Evolutionary conservation across 2,888 invertebrate species (phyloP), one percentile per base, ranked within the genome.

Genomic region (Dicycla oo): DNA sequence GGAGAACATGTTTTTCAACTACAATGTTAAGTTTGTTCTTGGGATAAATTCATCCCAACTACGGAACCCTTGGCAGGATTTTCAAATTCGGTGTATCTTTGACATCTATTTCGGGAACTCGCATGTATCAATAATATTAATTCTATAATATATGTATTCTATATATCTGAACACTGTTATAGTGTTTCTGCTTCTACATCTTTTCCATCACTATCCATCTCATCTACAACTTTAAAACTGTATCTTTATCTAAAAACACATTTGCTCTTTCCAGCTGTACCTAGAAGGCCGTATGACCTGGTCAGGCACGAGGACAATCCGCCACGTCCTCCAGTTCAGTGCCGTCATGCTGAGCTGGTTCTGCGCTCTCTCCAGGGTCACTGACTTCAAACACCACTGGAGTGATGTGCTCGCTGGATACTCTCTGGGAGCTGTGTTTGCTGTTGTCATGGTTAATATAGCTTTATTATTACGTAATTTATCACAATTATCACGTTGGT

Each of bases 351-450:
- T 98, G 91, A 98, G 99, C 77, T 97, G 98, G 97, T 98, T 97
- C 93, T 98, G 98, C 11, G 98, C 98, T 0, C 96, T 99, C 90
- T 98, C 99, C 11, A 97, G 99, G 61, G 97, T 99, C 40, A 98
- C 98, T 0, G 98, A 99, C 96, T 98, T 98, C 96, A 99, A 99
- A 91, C 99, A 99, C 92, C 99, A 99, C 91, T 99, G 99, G 98
- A 99, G 98, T 88, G 99, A 99, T 93, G 99, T 99, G 7, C 95
- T 99, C 49, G 97, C 97, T 69, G 99, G 99, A 0, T 96, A 97
- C 81, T 86, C 95, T 20, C 94, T 98, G 65, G 98, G 98, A 10
- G 89, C 96, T 0, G 85, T 96, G 11, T 92, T 97, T n/a, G 98
- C 98, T 58, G 64, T 84, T n/a, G 11, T 84, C 7, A 53, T 76